Base-by-base conservation (phyloP, 2,113 vertebrate genomes). In the Corydoras maculifer region DNA sequence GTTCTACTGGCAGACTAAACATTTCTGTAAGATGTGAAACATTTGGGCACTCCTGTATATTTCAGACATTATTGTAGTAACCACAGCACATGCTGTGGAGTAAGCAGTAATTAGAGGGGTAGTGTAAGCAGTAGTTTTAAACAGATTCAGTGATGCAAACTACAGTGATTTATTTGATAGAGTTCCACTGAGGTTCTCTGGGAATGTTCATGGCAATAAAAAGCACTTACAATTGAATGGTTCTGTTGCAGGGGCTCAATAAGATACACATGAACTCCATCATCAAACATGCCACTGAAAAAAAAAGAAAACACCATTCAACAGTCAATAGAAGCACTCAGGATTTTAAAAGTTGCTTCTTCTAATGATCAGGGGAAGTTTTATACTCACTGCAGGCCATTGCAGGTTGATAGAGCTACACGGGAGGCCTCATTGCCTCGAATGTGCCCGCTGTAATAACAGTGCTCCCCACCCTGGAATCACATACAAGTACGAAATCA, bases 231-330 rank as follows among this genome's bases (percentile, higher is more conserved):
- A 71, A 87, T 84, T 65, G 80, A 87, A 78, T 96, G 93, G 69
- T 80, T 90, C 85, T 94, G 87, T 74, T 91, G 87, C 81, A 90
- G 72, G 0, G 96, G 96, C 82, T 98, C 93, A 83, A 99, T 96
- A 84, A 93, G 88, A 77, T 99, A 98, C 69, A 91, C 66, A 9
- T 92, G 88, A 79, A 86, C 80, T 71, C 83, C 86, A 74, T 99
- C 94, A 82, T 97, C 94, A 89, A 99, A 99, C 92, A 96, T 93
- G 69, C 96, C 96, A 77, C 96, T 99, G 82, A 50, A 70, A 75
- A 48, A 15, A 64, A 73, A 66, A 18, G 73, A 61, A 57, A 29
- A 67, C n/a, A 43, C 35, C n/a, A 74, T 14, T 12, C 50, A 15
- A 35, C 8, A 58, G 31, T 10, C 13, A 70, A 13, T 53, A 29